Conservation (phyloP, 2,888 invertebrate species). For the Meandrusa payeni region DNA sequence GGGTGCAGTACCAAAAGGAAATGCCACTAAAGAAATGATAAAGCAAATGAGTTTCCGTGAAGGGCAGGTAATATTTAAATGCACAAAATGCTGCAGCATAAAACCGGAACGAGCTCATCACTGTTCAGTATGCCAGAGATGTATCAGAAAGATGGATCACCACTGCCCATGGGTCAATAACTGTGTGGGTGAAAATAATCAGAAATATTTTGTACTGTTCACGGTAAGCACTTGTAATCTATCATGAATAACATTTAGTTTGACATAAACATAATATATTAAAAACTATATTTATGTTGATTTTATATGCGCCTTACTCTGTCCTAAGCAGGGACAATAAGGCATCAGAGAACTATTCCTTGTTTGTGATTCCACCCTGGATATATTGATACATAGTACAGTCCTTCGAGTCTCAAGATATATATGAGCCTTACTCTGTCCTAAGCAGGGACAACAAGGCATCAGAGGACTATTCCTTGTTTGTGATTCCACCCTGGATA, state of each 20-base stretch:
- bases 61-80: slow-evolving; percentile 96
- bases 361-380: background rate
- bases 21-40: slow-evolving; percentile 97
- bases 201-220: slow-evolving; percentile 99
- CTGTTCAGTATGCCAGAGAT: slow-evolving; percentile 96
- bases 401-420: no score
- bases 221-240: slow-evolving; percentile 84
- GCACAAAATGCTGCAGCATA: slow-evolving; percentile 97
- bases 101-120: slow-evolving; percentile 98
- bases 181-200: slow-evolving; percentile 99
- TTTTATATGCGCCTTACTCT: no score
- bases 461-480: no score
- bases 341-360: no score
- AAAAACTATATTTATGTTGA: no score
- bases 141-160: slow-evolving; percentile 84
- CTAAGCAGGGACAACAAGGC: no score
- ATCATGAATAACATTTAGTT: no score
- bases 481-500: background rate
- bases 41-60: slow-evolving; percentile 95
- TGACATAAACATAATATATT: no score
- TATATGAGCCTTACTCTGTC: no score
- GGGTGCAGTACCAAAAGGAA: slow-evolving; percentile 97
- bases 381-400: no score
- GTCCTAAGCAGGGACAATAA: no score
- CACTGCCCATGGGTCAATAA: slow-evolving; percentile 98